Conservation (phyloP, 2,113 vertebrate genomes). For the Todiramphus chloris region DNA sequence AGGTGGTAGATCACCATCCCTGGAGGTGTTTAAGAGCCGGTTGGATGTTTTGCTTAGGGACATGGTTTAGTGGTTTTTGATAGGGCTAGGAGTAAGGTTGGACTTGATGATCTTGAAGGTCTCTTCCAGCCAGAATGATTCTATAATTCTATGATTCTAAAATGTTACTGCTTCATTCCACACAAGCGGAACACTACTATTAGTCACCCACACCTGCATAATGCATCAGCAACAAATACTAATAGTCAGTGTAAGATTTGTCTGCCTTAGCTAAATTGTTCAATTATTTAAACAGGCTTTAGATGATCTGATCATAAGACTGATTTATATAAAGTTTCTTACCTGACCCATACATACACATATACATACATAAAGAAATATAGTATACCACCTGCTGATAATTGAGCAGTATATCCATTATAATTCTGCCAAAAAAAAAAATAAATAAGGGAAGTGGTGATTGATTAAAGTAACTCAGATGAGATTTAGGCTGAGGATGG, state of each 20-base stretch:
- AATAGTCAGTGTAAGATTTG: not conserved
- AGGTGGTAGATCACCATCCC: too few species aligned
- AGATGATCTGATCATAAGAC: not conserved
- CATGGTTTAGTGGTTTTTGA: too few species aligned
- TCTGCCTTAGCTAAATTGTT: not conserved
- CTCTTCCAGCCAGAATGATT: too few species aligned
- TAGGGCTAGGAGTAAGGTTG: too few species aligned
- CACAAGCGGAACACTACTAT: not conserved
- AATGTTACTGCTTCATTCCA: not conserved
- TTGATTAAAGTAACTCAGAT: not conserved
- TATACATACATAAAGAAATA: not conserved
- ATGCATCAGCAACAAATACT: not conserved
- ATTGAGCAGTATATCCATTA: not conserved
- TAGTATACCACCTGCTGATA: not conserved
- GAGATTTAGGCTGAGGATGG: not conserved
- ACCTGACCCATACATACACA: not conserved
- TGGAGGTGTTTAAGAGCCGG: too few species aligned
- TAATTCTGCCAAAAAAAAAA: not conserved
- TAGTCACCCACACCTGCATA: not conserved
- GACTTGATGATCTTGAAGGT: too few species aligned
- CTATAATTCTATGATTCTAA: not conserved
- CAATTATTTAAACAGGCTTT: not conserved
- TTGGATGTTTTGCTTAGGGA: too few species aligned
- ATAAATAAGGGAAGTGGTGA: not conserved
- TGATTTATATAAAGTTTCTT: not conserved